These are phyloP conservation scores for Gracilinanus agilis DNA, from an alignment of 2,113 vertebrate genomes.

Conservation along the genomic window DNA sequence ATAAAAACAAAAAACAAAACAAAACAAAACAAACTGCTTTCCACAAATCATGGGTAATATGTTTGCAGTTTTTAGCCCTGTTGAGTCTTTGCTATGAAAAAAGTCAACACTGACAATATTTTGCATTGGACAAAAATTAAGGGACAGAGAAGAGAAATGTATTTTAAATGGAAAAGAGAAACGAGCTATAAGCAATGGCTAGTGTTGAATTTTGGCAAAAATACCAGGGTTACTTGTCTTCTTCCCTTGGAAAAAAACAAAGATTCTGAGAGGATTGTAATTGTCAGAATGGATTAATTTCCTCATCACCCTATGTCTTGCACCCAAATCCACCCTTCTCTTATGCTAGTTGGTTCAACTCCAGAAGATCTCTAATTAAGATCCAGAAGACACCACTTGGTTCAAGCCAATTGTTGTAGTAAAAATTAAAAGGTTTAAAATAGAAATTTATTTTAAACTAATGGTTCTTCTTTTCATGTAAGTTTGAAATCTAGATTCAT, in stretches of 20 bases:
- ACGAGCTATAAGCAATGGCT: not conserved
- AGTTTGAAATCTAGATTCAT: not conserved
- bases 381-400: conserved; percentile 17
- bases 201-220: not conserved
- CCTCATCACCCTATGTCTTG: conserved; percentile 2
- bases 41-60: conserved; percentile 59
- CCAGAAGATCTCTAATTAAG: conserved; percentile 33
- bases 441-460: conserved; percentile 15
- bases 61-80: conserved; percentile 49
- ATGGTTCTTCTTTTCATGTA: conserved; percentile 16
- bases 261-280: conserved; percentile 3
- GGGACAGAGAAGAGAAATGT: not conserved
- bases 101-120: conserved; percentile 18
- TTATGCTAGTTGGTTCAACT: not conserved
- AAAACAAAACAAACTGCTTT: too few relatives aligned
- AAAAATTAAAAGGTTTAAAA: not conserved
- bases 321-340: not conserved
- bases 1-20: conserved; percentile 29
- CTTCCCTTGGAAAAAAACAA: not conserved
- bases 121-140: conserved; percentile 24
- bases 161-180: not conserved
- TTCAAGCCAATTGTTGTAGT: not conserved
- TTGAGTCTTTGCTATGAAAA: conserved; percentile 6
- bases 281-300: conserved; percentile 34
- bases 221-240: not conserved